These are phyloP conservation scores for Pogona vitticeps DNA, from an alignment of 2,113 vertebrate species.

Conservation along the genomic window DNA sequence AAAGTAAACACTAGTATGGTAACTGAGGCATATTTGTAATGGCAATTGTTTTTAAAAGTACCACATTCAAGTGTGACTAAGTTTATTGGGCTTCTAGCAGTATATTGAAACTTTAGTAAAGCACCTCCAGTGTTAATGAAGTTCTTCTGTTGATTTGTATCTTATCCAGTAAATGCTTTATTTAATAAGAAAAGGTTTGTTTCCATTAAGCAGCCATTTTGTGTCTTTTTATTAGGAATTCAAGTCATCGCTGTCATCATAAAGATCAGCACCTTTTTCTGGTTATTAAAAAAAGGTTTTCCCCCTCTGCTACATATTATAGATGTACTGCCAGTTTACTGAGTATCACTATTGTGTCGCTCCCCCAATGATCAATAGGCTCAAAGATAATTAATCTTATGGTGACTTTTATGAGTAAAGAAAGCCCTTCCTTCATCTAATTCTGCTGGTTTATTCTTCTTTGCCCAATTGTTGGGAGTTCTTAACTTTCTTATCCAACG, in stretches of 20 bases:
- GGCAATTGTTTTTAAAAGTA: background rate
- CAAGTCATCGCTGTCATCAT: background rate
- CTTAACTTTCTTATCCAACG: background rate
- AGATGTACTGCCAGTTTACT: background rate
- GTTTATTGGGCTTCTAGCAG: background rate
- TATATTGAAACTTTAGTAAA: background rate
- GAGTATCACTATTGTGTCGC: background rate
- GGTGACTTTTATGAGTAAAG: background rate
- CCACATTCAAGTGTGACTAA: background rate
- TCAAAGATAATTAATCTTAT: slow-evolving; percentile 12
- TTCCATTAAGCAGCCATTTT: slow-evolving; percentile 11
- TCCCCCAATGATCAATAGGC: background rate
- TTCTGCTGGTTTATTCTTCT: slow-evolving; percentile 8
- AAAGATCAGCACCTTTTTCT: background rate
- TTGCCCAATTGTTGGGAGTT: background rate
- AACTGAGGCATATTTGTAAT: background rate
- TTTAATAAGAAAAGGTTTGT: background rate
- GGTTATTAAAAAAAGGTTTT: background rate
- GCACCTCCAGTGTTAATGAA: background rate
- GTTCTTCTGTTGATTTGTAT: background rate
- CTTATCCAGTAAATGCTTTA: background rate
- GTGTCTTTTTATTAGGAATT: background rate
- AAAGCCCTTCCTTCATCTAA: background rate
- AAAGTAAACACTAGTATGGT: background rate
- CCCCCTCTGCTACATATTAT: background rate